Conservation (phyloP, 2,113 vertebrate genomes). For the Sinosuthora webbiana region DNA sequence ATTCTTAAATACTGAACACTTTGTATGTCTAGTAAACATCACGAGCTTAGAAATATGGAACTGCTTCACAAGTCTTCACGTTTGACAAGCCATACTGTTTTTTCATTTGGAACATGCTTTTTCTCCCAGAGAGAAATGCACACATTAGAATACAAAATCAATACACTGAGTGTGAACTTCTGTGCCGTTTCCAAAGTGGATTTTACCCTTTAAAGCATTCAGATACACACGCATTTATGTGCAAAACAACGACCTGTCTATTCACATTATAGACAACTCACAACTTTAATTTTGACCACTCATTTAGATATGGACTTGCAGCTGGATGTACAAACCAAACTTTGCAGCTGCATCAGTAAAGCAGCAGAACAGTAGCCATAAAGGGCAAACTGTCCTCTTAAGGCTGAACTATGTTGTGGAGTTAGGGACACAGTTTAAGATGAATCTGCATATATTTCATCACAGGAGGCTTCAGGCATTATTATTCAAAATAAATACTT, state of each 20-base stretch:
- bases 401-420: neutral
- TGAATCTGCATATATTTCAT: neutral
- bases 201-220: neutral
- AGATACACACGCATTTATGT: neutral
- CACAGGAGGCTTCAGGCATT: neutral
- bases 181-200: neutral
- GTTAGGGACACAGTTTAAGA: neutral
- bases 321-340: neutral
- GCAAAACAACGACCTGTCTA: neutral
- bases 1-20: neutral
- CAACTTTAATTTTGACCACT: neutral
- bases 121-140: neutral
- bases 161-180: neutral
- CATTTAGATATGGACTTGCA: neutral
- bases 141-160: neutral
- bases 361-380: neutral
- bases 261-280: neutral
- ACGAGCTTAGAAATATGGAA: neutral
- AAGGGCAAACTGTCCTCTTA: neutral
- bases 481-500: neutral
- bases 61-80: neutral
- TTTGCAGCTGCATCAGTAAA: neutral
- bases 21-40: neutral
- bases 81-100: neutral
- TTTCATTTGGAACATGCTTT: neutral